Evolutionary conservation across 2,113 vertebrate genomes (phyloP).

Genomic region (Dicaeum eximium): DNA sequence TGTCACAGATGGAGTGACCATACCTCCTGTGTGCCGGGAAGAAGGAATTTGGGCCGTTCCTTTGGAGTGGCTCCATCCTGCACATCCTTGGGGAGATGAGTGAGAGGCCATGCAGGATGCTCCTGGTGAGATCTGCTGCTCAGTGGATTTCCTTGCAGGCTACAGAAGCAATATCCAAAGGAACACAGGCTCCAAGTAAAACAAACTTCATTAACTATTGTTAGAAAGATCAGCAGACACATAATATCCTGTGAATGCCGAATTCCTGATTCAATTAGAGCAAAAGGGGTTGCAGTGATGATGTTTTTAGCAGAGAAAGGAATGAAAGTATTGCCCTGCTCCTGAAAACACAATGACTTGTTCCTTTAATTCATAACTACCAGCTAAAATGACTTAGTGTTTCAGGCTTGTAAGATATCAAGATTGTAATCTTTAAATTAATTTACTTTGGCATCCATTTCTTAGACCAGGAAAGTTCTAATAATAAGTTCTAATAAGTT

Average conservation of each 20-base stretch:
- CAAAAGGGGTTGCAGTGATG: background rate
- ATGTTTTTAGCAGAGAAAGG: background rate
- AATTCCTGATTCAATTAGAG: background rate
- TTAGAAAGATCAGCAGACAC: background rate
- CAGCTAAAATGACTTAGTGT: background rate
- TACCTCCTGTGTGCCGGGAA: background rate
- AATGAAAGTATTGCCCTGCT: background rate
- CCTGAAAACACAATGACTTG: background rate
- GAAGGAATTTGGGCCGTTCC: background rate
- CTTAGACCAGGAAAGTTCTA: background rate
- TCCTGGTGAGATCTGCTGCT: background rate
- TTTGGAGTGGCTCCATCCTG: background rate
- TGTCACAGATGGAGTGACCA: background rate
- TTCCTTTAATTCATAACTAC: background rate
- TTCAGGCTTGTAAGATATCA: background rate
- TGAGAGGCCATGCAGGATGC: fast-evolving
- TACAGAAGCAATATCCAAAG: background rate
- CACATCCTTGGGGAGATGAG: background rate
- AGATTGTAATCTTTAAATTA: background rate
- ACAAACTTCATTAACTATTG: background rate
- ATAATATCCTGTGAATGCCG: background rate
- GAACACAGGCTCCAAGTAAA: background rate
- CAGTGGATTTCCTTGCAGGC: background rate
- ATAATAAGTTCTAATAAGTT: too few relatives aligned
- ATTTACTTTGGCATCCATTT: background rate